Evolutionary conservation across 2,797 vertebrate species (phyloP), one percentile per base, ranked within the genome.

Genomic region (Gymnoscopelus braueri): DNA sequence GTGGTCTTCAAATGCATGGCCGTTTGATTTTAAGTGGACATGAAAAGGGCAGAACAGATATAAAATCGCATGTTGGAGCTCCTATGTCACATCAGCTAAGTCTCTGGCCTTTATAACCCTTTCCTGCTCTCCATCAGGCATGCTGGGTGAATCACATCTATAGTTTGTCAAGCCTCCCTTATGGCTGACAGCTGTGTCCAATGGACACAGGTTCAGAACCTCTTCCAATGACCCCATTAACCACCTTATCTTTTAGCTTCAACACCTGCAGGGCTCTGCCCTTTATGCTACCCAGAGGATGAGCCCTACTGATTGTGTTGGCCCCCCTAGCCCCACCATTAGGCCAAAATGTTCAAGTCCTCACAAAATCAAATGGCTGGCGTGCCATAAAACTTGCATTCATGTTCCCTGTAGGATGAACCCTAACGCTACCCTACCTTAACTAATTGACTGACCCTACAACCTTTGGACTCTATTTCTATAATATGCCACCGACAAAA

Each of bases 21-120:
- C 50, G 67, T 81, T 78, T 90, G 88, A 88, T 86, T 83, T 81
- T 87, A 87, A 90, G 72, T 67, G 0, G 74, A 83, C 70, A 79
- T 89, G 89, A 91, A 90, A 93, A 91, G 91, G 85, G 82, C 85
- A 84, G 53, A 48, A 54, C 19, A 56, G 78, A 82, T 78, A 60
- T 70, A 76, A 84, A 82, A 80, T 82, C 52, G 82, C 72, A 79
- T 63, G 72, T 86, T 65, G 79, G 66, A 65, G 79, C 66, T 76
- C 72, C 52, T 87, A 81, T 88, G 71, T 90, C 88, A 85, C 69
- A 82, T 83, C 54, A 69, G 74, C 51, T 75, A 66, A 85, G 77
- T 76, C 60, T 55, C 29, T 60, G 72, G 23, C 49, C 72, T 81
- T 82, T 79, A 54, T 23, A 15, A 13, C 50, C 50, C n/a, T 51